phyloP scores from a whole-genome alignment of 1,140 invertebrate genomes.

The Melitaea cinxia region DNA sequence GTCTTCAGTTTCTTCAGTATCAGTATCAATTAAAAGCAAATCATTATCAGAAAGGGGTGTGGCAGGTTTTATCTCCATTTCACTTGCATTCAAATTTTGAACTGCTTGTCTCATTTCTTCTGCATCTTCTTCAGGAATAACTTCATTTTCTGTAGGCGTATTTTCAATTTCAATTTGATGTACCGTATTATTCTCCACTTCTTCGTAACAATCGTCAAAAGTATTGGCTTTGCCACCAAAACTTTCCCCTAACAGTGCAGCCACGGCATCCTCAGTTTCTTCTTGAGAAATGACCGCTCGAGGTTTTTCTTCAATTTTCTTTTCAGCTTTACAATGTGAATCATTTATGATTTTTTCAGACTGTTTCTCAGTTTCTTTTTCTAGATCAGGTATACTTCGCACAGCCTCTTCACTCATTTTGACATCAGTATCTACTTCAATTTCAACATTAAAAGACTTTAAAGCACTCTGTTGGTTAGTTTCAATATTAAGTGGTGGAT shows the following conservation, averaged over 20 bases:
- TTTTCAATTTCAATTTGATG: constrained; percentile 71
- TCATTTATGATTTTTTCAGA: constrained; percentile 51
- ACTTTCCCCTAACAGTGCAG: constrained; percentile 91
- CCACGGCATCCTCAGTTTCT: constrained; percentile 95
- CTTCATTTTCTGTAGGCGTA: constrained; percentile 76
- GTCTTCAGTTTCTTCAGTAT: constrained; percentile 87
- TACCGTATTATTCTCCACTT: constrained; percentile 64
- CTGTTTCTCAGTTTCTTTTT: constrained; percentile 58
- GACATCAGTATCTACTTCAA: constrained; percentile 69
- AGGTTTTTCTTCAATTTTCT: constrained; percentile 88
- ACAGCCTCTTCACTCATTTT: constrained; percentile 91
- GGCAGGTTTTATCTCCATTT: constrained; percentile 90
- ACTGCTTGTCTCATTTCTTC: constrained; percentile 91
- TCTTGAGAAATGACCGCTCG: constrained; percentile 93
- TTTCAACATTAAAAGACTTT: constrained; percentile 41
- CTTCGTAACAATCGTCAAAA: constrained; percentile 80
- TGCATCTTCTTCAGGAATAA: constrained; percentile 85
- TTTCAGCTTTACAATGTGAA: constrained; percentile 66
- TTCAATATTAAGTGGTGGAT: constrained; percentile 44
- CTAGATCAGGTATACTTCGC: constrained; percentile 80
- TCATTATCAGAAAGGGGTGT: constrained; percentile 92
- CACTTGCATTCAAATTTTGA: constrained; percentile 87
- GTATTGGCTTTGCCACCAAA: constrained; percentile 84
- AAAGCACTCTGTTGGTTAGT: constrained; percentile 15
- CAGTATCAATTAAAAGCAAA: constrained; percentile 92